Evolutionary conservation across 2,888 invertebrate genomes (phyloP).

Genomic region (Cryptus armator): DNA sequence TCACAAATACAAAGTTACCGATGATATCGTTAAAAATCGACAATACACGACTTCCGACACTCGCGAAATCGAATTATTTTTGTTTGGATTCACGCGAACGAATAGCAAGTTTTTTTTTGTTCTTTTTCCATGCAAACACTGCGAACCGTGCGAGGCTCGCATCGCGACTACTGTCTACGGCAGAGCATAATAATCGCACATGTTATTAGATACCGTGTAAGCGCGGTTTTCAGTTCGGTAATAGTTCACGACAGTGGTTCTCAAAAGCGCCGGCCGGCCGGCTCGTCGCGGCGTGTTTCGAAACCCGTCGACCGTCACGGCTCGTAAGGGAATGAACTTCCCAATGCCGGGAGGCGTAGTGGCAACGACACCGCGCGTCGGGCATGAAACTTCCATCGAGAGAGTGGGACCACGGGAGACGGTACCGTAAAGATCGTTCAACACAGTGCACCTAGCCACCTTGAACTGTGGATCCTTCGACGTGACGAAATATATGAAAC

Average conservation of each 20-base stretch:
- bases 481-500: constrained; percentile 1
- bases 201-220: not conserved
- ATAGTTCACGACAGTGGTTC: constrained; percentile 1
- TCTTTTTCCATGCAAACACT: not conserved
- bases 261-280: constrained; percentile 49
- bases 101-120: not conserved
- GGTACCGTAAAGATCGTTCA: constrained; percentile 60
- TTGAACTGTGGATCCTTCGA: constrained; percentile 19
- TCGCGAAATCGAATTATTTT: too few species aligned
- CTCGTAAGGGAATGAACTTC: constrained; percentile 66
- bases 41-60: too few species aligned
- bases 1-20: not conserved
- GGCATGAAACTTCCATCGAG: not conserved
- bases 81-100: too few species aligned
- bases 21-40: too few species aligned
- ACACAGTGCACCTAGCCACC: constrained; percentile 34
- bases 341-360: constrained; percentile 54
- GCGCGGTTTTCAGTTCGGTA: constrained; percentile 5
- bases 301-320: constrained; percentile 57
- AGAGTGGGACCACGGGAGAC: constrained; percentile 16
- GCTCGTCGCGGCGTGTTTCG: constrained; percentile 8
- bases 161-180: not conserved
- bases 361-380: constrained; percentile 55
- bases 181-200: constrained; percentile 8
- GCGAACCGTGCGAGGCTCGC: constrained; percentile 14